phyloP scores from a whole-genome alignment of 2,113 vertebrate genomes.

The Hiodon tergisus region DNA sequence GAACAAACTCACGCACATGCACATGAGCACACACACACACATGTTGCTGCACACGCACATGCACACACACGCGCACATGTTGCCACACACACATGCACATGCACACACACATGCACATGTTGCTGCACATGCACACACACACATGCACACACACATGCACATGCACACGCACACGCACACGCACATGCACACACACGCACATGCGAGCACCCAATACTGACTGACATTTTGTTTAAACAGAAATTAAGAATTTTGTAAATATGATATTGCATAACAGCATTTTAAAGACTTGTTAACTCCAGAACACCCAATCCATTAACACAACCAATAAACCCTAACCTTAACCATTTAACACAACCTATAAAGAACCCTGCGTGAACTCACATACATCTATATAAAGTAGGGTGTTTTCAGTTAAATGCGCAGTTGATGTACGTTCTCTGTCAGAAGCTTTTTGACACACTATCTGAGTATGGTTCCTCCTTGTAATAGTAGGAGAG shows the following conservation, averaged over 20 bases:
- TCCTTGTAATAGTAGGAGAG: background rate
- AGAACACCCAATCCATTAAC: background rate
- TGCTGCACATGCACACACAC: too few relatives aligned
- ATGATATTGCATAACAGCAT: background rate
- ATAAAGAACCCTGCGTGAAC: background rate
- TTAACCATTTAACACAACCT: background rate
- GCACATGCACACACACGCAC: background rate
- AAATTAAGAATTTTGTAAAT: background rate
- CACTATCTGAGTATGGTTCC: background rate
- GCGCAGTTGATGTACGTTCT: background rate
- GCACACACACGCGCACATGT: too few relatives aligned
- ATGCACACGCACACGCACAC: background rate
- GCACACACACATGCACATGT: background rate
- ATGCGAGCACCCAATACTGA: background rate
- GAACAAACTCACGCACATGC: too few relatives aligned
- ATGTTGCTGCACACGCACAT: too few relatives aligned
- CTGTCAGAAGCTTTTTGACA: background rate
- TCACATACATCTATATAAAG: background rate
- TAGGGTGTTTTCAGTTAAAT: conserved; percentile 4
- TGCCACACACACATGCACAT: background rate
- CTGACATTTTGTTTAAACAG: conserved; percentile 14
- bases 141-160: too few relatives aligned
- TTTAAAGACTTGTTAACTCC: background rate
- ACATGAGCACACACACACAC: too few relatives aligned
- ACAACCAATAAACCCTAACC: background rate